Evolutionary conservation across 2,113 vertebrate genomes (phyloP).

Genomic region (Seriola quinqueradiata): DNA sequence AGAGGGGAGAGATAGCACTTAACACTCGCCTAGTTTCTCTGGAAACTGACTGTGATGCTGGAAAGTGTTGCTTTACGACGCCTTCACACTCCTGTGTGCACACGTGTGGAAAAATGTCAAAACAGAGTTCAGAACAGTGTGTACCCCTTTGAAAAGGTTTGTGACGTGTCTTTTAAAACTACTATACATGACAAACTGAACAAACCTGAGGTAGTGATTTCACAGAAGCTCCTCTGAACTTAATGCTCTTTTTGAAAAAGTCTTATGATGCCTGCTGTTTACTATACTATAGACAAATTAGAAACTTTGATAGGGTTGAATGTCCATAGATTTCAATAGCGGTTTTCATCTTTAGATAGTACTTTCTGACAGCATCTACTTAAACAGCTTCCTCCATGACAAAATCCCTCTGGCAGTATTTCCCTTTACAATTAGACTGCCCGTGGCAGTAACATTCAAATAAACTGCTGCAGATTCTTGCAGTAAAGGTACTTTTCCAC

Average conservation of each 20-base stretch:
- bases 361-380: neutral
- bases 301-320: too few species aligned
- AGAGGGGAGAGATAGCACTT: constrained; percentile 48
- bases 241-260: neutral
- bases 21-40: constrained; percentile 59
- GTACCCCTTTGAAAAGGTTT: constrained; percentile 36
- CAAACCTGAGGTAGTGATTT: neutral
- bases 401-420: constrained; percentile 17
- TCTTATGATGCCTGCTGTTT: neutral
- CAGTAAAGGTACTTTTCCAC: constrained; percentile 53
- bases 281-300: too few species aligned
- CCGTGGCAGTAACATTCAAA: neutral
- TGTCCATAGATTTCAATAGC: neutral
- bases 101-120: constrained; percentile 53
- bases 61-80: constrained; percentile 66
- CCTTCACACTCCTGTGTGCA: constrained; percentile 44
- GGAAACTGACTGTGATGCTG: constrained; percentile 72
- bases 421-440: neutral
- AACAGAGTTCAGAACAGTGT: constrained; percentile 15
- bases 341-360: constrained; percentile 5
- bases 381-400: neutral
- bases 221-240: constrained; percentile 1
- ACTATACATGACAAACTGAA: neutral
- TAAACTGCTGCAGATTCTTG: constrained; percentile 11
- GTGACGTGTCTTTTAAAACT: neutral